phyloP scores from a whole-genome alignment of 1,140 invertebrate species.

The Trissolcus basalis region DNA sequence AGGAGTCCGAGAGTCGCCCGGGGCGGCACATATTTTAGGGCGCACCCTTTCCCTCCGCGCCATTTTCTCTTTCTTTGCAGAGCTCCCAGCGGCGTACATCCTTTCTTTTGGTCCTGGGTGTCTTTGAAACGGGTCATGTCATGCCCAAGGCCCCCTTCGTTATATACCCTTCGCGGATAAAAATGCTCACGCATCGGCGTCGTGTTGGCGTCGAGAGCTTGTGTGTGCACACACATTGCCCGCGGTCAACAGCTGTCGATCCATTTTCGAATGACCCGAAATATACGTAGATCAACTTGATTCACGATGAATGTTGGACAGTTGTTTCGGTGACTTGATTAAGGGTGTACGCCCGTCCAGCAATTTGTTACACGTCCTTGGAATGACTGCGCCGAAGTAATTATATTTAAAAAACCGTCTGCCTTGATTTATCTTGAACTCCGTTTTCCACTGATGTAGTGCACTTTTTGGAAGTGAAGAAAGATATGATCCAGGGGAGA shows the following conservation, averaged over 20 bases:
- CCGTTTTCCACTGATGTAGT: slow-evolving; percentile 4
- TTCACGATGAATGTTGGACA: slow-evolving; percentile 33
- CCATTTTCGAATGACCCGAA: slow-evolving; percentile 43
- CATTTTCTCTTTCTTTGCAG: slow-evolving; percentile 38
- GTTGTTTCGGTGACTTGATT: slow-evolving; percentile 41
- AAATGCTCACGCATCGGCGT: slow-evolving; percentile 37
- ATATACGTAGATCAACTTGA: slow-evolving; percentile 43
- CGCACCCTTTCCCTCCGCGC: slow-evolving; percentile 63
- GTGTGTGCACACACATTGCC: slow-evolving; percentile 16
- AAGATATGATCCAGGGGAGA: not conserved
- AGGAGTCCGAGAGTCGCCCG: slow-evolving; percentile 69
- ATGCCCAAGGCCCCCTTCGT: slow-evolving; percentile 57
- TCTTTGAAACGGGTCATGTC: slow-evolving; percentile 73
- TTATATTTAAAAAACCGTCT: slow-evolving; percentile 20
- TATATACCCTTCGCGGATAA: slow-evolving; percentile 53
- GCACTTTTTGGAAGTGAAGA: not conserved
- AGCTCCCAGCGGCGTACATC: slow-evolving; percentile 34
- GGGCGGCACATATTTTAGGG: slow-evolving; percentile 75
- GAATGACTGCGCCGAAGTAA: slow-evolving; percentile 4
- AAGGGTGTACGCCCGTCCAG: slow-evolving; percentile 16
- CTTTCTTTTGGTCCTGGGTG: slow-evolving; percentile 63
- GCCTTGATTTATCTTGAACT: slow-evolving; percentile 21
- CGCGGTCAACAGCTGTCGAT: slow-evolving; percentile 48
- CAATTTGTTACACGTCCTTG: slow-evolving; percentile 26
- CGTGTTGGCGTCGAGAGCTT: not conserved